Evolutionary conservation across 2,113 vertebrate genomes (phyloP), one percentile per base, ranked within the genome.

Genomic region (Platichthys stellatus): DNA sequence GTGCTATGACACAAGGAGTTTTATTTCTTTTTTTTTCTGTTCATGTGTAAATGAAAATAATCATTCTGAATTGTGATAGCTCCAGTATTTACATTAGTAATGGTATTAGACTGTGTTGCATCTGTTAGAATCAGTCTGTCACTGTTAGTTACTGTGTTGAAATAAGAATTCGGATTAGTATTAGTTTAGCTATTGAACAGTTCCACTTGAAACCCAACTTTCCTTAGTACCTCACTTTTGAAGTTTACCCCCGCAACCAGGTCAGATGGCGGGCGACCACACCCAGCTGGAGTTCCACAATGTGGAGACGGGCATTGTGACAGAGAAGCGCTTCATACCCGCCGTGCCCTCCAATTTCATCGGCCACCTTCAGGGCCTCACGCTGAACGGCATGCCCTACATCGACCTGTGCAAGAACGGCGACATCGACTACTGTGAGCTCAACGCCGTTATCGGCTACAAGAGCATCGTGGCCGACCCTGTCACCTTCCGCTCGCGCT

Each of bases 391-490:
- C 91, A 99, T 99, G 98, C 95, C 97, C 3, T 99, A 99, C 92
- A 99, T 99, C 79, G 98, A 99, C 94, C 95, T 99, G 72, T 99
- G 98, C 93, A 99, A 99, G 94, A 99, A 99, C 2, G 98, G 98
- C 10, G 98, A 99, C 95, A 99, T 99, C 66, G 97, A 99, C 94
- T 99, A 99, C 90, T 99, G 98, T 82, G 98, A 99, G 91, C 95
- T 99, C 85, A 99, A 99, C 47, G 98, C 98, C 81, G 96, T 98
- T 68, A 99, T 99, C 63, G 98, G 98, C 87, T 99, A 99, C 90
- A 97, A 97, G 91, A 99, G 96, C 94, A 99, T 99, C 87, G 98
- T 99, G 88, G 97, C 98, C 17, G 98, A 99, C 89, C 98, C 98
- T 0, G 96, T 99, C 91, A 99, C 97, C 69, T 99, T 99, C 94